Evolutionary conservation across 2,888 invertebrate genomes (phyloP).

Genomic region (Andrena marginata): DNA sequence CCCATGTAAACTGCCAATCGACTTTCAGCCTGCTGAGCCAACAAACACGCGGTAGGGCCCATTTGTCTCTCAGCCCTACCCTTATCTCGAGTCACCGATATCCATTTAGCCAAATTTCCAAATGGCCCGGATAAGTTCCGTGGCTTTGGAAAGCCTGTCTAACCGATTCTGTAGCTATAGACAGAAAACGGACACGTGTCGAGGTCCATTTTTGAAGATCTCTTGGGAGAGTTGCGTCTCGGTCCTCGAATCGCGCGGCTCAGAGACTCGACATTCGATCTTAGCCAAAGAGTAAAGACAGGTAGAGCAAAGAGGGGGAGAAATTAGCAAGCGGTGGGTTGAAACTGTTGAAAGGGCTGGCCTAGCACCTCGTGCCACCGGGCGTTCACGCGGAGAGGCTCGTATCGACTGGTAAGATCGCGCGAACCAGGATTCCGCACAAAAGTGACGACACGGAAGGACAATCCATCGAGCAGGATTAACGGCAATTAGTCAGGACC

Average conservation of each 20-base stretch:
- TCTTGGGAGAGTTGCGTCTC: too few relatives aligned
- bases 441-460: conserved; percentile 50
- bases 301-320: not conserved
- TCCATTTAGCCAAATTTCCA: conserved; percentile 11
- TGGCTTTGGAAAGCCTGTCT: not conserved
- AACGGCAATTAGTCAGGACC: conserved; percentile 73
- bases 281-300: not conserved
- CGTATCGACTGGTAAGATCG: conserved; percentile 17
- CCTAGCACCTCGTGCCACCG: too few relatives aligned
- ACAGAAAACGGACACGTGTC: too few relatives aligned
- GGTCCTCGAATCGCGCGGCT: not conserved
- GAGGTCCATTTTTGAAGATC: not conserved
- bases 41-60: conserved; percentile 55
- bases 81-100: conserved; percentile 12
- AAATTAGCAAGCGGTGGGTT: conserved; percentile 5
- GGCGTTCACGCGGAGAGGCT: not conserved
- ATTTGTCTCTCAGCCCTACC: conserved; percentile 51
- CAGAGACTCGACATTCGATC: not conserved
- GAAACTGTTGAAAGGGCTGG: not conserved
- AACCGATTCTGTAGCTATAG: not conserved
- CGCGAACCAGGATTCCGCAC: conserved; percentile 6
- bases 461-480: conserved; percentile 63
- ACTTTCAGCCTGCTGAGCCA: conserved; percentile 26
- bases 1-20: conserved; percentile 30
- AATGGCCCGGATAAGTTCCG: not conserved